phyloP scores from a whole-genome alignment of 2,888 invertebrate genomes.

The Bedellia somnulentella region DNA sequence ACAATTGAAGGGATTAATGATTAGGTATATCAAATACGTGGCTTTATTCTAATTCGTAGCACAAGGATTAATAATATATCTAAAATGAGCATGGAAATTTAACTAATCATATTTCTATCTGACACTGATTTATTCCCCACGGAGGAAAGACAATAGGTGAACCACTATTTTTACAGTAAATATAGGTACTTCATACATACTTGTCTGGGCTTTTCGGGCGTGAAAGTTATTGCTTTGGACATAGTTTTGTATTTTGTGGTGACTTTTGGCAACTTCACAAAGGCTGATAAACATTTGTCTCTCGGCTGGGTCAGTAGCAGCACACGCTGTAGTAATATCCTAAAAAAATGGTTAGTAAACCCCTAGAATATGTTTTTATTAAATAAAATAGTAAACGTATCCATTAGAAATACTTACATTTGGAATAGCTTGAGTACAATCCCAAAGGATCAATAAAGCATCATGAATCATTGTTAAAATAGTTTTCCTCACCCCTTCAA shows the following conservation, averaged over 20 bases:
- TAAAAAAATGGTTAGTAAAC: not conserved
- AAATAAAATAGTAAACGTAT: not conserved
- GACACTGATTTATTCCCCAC: no score
- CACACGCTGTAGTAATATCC: constrained; percentile 7
- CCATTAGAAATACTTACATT: constrained; percentile 15
- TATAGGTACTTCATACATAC: constrained; percentile 27
- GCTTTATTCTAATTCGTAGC: no score
- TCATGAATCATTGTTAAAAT: constrained; percentile 68
- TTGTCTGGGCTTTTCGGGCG: constrained; percentile 47
- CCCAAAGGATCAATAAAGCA: constrained; percentile 65
- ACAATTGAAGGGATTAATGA: no score
- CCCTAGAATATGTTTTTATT: not conserved
- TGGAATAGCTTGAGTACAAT: constrained; percentile 40
- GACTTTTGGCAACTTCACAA: constrained; percentile 62
- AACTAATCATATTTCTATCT: no score
- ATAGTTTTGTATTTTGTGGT: constrained; percentile 67
- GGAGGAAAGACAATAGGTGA: no score
- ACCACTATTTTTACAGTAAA: no score
- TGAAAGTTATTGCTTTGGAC: constrained; percentile 50
- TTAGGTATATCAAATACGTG: no score
- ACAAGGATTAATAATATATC: no score
- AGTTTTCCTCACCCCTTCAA: not conserved
- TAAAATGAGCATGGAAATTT: no score
- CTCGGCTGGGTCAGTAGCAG: constrained; percentile 69
- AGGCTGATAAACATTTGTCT: constrained; percentile 63